phyloP scores from a whole-genome alignment of 2,888 invertebrate genomes.

The Aricia artaxerxes region DNA sequence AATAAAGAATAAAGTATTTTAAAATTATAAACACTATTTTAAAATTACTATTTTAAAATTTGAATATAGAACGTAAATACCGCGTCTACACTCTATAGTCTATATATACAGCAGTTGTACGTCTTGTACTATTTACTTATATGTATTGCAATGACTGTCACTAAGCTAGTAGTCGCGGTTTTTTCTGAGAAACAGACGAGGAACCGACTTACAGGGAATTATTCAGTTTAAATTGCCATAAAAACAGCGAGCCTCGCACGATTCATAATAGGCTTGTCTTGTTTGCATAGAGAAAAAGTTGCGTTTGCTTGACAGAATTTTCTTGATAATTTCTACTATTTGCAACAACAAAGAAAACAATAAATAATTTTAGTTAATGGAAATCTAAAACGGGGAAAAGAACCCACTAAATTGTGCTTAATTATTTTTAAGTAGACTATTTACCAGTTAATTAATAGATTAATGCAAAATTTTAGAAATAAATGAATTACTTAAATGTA shows the following conservation, averaged over 20 bases:
- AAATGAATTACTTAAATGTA: no score
- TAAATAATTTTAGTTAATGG: no score
- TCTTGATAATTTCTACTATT: no score
- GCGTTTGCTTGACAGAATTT: not conserved
- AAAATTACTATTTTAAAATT: not conserved
- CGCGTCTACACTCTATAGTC: not conserved
- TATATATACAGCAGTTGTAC: not conserved
- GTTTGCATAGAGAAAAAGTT: not conserved
- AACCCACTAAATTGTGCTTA: no score
- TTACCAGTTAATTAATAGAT: no score
- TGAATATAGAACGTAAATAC: not conserved
- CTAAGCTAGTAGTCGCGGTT: constrained; percentile 32
- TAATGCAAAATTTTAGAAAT: no score
- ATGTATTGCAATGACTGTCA: not conserved
- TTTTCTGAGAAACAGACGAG: constrained; percentile 32
- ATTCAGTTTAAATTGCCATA: constrained; percentile 13
- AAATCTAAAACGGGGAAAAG: no score
- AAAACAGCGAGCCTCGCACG: constrained; percentile 9
- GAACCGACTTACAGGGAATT: not conserved
- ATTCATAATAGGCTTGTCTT: not conserved
- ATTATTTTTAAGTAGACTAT: no score
- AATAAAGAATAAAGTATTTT: not conserved
- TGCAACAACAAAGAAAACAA: no score
- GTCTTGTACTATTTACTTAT: no score
- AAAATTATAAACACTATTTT: no score